Conservation (phyloP, 2,888 invertebrate genomes). For the Lycia hirtaria region DNA sequence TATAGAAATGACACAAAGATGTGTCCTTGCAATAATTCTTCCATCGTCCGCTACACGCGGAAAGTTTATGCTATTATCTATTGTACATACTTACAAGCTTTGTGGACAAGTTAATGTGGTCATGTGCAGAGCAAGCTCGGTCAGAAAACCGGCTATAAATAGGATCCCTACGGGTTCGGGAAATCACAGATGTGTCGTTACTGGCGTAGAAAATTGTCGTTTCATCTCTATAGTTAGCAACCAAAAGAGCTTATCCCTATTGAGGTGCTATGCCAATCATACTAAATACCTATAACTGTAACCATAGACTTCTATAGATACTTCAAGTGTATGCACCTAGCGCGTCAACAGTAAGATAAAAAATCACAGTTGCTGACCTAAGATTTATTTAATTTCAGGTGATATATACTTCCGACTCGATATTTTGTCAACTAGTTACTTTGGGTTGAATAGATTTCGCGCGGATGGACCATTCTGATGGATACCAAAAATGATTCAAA, state of each 20-base stretch:
- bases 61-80: constrained; percentile 50
- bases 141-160: not conserved
- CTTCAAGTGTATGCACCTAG: too few relatives aligned
- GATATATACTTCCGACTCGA: too few relatives aligned
- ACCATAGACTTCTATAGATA: too few relatives aligned
- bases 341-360: too few relatives aligned
- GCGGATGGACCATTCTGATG: too few relatives aligned
- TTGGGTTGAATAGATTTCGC: too few relatives aligned
- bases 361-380: too few relatives aligned
- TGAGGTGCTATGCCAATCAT: too few relatives aligned
- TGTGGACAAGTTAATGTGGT: constrained; percentile 12
- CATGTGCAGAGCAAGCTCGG: not conserved
- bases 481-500: too few relatives aligned
- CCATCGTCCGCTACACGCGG: constrained; percentile 65
- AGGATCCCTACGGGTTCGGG: not conserved
- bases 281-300: too few relatives aligned
- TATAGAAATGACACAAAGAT: constrained; percentile 36
- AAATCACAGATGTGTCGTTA: not conserved
- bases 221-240: not conserved
- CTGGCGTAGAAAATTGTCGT: not conserved
- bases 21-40: constrained; percentile 60
- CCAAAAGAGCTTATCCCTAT: not conserved
- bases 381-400: too few relatives aligned
- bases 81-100: constrained; percentile 11
- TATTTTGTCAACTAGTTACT: too few relatives aligned